Evolutionary conservation across 2,113 vertebrate species (phyloP).

Genomic region (Crypturellus undulatus): DNA sequence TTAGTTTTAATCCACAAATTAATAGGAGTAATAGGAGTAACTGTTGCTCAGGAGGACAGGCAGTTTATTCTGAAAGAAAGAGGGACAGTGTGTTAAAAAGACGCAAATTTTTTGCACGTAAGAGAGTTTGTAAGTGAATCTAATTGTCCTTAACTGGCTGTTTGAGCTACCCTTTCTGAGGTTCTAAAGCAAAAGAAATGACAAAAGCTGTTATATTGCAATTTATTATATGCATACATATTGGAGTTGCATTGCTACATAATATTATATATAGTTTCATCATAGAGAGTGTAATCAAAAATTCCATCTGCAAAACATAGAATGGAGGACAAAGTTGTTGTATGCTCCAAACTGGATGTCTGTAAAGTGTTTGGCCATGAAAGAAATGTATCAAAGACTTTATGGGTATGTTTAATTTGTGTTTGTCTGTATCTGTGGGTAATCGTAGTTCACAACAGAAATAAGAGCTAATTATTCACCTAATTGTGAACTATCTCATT

Average conservation of each 20-base stretch:
- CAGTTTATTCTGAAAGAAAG: background rate
- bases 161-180: background rate
- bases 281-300: background rate
- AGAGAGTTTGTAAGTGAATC: background rate
- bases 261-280: background rate
- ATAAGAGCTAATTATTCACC: background rate
- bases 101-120: background rate
- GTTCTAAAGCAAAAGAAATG: background rate
- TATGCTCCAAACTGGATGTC: background rate
- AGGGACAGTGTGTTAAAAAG: background rate
- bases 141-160: background rate
- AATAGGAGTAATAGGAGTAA: background rate
- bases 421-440: background rate
- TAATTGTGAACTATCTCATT: background rate
- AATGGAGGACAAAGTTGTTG: background rate
- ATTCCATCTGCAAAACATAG: background rate
- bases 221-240: no score
- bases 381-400: background rate
- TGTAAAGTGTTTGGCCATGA: background rate
- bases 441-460: background rate
- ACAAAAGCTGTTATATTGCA: background rate
- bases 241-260: no score
- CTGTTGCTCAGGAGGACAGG: background rate
- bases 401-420: background rate
- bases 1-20: constrained; percentile 14